These are phyloP conservation scores for Chaenocephalus aceratus DNA, from an alignment of 2,113 vertebrate genomes.

Conservation along the genomic window DNA sequence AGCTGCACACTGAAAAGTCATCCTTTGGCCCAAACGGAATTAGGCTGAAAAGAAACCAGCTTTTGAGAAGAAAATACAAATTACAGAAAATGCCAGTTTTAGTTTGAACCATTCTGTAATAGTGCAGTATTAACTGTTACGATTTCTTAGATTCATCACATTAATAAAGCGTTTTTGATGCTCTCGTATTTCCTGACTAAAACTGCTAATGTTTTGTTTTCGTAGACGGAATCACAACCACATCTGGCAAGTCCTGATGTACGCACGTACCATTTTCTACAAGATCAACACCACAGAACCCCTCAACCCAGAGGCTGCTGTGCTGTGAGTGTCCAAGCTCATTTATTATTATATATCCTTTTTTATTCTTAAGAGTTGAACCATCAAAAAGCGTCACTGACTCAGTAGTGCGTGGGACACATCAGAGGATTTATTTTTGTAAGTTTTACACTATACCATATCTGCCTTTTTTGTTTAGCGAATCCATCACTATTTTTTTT, in stretches of 20 bases:
- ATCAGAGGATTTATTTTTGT: neutral
- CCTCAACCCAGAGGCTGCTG: conserved; percentile 96
- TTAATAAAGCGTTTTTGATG: neutral
- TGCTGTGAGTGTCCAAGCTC: conserved; percentile 86
- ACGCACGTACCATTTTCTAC: conserved; percentile 96
- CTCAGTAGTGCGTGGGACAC: neutral
- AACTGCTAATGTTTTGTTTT: conserved; percentile 2
- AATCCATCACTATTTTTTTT: too few relatives aligned
- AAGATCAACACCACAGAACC: conserved; percentile 95
- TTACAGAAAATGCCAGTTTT: too few relatives aligned
- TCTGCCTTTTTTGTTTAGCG: neutral
- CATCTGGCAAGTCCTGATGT: conserved; percentile 99
- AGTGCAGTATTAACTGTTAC: neutral
- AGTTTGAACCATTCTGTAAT: neutral
- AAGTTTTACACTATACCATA: neutral
- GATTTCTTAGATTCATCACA: neutral
- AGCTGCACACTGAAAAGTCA: neutral
- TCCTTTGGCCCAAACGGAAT: neutral
- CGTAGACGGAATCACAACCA: conserved; percentile 96
- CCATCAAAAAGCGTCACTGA: neutral
- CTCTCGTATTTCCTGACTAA: neutral
- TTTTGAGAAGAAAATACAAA: too few relatives aligned
- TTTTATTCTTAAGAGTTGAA: neutral
- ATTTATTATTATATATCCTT: neutral
- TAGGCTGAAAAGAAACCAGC: neutral